Base-by-base conservation (phyloP, 2,797 vertebrate species). In the Champsocephalus gunnari region DNA sequence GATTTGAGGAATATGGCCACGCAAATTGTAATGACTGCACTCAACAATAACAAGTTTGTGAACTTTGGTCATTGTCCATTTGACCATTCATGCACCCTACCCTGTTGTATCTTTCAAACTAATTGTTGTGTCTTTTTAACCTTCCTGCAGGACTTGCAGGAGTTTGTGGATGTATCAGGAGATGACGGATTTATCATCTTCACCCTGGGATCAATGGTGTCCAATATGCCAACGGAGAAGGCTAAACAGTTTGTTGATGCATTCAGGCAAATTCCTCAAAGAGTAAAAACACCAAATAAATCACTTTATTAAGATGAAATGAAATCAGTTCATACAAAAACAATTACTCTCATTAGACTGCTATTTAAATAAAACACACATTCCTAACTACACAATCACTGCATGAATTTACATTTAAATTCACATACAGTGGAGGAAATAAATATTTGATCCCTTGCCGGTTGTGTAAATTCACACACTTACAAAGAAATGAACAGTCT, bases 141-240 rank as follows among this genome's bases (percentile, higher is more conserved):
- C 3, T 66, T 12, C 49, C 72, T 89, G 67, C 91, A 99, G 98
- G 97, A 99, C 49, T 92, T 98, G 49, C 90, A 97, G 89, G 92
- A 92, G 78, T 97, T 98, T 17, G 91, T 97, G 47, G 95, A 97
- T 0, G 96, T 93, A n/a, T 99, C 97, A 1, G 97, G 97, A 78
- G 96, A 98, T 0, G 94, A 97, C 0, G 98, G 98, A 28, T 93
- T 99, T 9, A 92, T 99, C 59, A 92, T 99, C 71, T 99, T 99
- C 82, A 97, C 97, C 0, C 68, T 99, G 93, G 98, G 98, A 12
- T 98, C 98, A 14, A 93, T 97, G 92, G 91, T 99, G 75, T 95
- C 97, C 0, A 84, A 92, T 44, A 96, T 99, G 80, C 97, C 98
- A 0, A 87, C 89, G 74, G 79, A 94, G 59, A 97, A 90, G 82